Base-by-base conservation (phyloP, 2,888 invertebrate species). In the Gastrophysa polygoni region DNA sequence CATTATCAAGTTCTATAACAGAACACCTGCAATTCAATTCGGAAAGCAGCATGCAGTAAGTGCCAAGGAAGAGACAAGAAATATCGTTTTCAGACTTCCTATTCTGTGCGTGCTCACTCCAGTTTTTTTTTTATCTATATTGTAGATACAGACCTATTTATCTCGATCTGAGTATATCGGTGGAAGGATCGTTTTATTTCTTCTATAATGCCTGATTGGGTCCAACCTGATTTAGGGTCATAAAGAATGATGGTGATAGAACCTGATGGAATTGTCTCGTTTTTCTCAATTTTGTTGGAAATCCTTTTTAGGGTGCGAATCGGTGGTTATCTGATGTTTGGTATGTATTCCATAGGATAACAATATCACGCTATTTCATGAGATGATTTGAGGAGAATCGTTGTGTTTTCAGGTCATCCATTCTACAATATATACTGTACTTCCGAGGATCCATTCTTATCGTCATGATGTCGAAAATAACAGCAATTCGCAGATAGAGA, bases 11-110 rank as follows among this genome's bases (percentile, higher is more conserved):
- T 24, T 29, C 62, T 47, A 63, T 59, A 63, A 63, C 51, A 51
- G 56, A 46, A 59, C 44, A 52, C 59, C 50, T 55, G 44, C 55
- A 38, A 52, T 59, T 63, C 59, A 63, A 63, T 63, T 56, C 51
- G 34, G 47, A 59, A 50, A 58, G 16, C 63, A 63, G 63, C 63
- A 20, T 58, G 63, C 47, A 29, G 59, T 51, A 28, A 56, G 29
- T 54, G 24, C 18, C n/a, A 38, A 29, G 59, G 46, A 28, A 56
- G 29, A 43, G 24, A n/a, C n/a, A 38, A 54, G 43, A 54, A 43
- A 54, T 54, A 54, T 54, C 28, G 54, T 16, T 18, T 20, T 4
- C 18, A 21, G 46, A 18, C 3, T 46, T 46, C 11, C 43, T 21
- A 44, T 54, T 54, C 24, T 43, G 7, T 10, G 24, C 54, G 16